phyloP scores from a whole-genome alignment of 2,888 invertebrate genomes.

The Melipona bicolor region DNA sequence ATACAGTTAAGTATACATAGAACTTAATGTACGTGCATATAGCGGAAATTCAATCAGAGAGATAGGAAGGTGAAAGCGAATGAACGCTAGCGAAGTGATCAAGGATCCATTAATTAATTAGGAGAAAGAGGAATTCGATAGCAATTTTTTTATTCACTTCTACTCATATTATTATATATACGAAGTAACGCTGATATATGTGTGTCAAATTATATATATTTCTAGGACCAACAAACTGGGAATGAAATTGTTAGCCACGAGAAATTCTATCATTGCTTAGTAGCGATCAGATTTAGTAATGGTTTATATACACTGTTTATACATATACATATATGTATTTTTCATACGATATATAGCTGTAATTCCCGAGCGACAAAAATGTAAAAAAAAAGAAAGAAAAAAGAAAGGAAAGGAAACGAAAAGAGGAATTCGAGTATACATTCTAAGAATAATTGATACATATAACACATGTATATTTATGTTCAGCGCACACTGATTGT shows the following conservation, averaged over 20 bases:
- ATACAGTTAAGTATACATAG: constrained; percentile 22
- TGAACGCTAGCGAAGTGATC: background rate
- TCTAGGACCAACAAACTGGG: constrained; percentile 67
- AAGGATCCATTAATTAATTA: background rate
- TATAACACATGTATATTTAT: constrained; percentile 20
- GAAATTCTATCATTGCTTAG: constrained; percentile 67
- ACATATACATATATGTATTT: constrained; percentile 77
- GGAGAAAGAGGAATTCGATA: background rate
- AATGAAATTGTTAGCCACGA: constrained; percentile 50
- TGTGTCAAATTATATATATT: constrained; percentile 62
- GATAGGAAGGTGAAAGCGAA: background rate
- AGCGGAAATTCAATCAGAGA: constrained; percentile 13
- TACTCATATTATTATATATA: constrained; percentile 25
- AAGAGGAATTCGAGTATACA: constrained; percentile 30
- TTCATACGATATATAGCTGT: constrained; percentile 74
- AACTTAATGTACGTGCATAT: constrained; percentile 23
- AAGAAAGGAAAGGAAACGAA: background rate
- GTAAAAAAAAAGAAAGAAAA: constrained; percentile 2
- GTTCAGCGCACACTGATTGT: constrained; percentile 18
- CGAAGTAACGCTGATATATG: constrained; percentile 20
- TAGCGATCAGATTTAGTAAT: constrained; percentile 60
- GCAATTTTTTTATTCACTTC: constrained; percentile 15
- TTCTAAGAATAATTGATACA: constrained; percentile 15
- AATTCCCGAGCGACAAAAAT: constrained; percentile 56
- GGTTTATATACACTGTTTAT: constrained; percentile 73